Conservation (phyloP, 2,888 invertebrate species). For the Drosophila austrosaltans region DNA sequence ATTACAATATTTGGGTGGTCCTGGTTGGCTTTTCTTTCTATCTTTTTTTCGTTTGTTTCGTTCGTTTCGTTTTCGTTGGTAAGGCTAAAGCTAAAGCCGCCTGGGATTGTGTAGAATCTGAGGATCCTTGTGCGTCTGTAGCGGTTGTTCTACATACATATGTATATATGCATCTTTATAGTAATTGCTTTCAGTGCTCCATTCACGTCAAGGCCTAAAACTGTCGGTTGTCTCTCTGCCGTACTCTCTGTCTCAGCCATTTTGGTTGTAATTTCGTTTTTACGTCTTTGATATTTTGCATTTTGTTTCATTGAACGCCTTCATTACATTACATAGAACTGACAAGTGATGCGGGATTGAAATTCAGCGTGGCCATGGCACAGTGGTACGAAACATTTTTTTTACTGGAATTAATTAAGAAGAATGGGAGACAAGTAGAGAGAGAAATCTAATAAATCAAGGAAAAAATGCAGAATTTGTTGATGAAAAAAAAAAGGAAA, state of each 20-base stretch:
- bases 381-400: constrained; percentile 50
- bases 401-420: not conserved
- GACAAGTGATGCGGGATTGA: constrained; percentile 67
- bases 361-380: constrained; percentile 50
- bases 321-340: constrained; percentile 73
- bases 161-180: constrained; percentile 15
- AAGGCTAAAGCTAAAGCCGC: constrained; percentile 41
- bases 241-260: constrained; percentile 41
- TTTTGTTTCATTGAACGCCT: constrained; percentile 77
- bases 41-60: not conserved
- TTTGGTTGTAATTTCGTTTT: constrained; percentile 68
- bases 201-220: constrained; percentile 37
- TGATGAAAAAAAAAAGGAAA: too few species aligned
- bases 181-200: constrained; percentile 47
- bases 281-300: constrained; percentile 74
- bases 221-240: constrained; percentile 21
- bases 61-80: not conserved
- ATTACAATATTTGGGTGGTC: constrained; percentile 45
- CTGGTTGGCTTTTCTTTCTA: constrained; percentile 25
- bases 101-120: constrained; percentile 23
- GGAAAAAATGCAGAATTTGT: too few species aligned
- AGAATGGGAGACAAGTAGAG: not conserved
- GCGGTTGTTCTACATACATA: constrained; percentile 17
- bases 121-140: constrained; percentile 14
- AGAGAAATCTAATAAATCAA: not conserved